Evolutionary conservation across 2,113 vertebrate species (phyloP).

Genomic region (Corythaixoides concolor): DNA sequence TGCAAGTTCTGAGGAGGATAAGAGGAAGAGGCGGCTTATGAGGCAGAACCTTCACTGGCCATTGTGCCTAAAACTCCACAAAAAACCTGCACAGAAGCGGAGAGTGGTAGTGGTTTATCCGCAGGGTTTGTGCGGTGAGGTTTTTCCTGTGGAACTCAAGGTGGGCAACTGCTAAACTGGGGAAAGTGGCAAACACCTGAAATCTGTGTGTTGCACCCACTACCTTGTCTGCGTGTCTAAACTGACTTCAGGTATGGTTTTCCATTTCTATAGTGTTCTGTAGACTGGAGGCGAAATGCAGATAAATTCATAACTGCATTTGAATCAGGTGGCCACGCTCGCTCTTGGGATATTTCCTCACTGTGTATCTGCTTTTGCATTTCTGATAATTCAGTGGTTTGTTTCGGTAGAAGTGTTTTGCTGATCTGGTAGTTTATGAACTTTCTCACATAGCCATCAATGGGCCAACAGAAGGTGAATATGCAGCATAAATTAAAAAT

Average conservation of each 20-base stretch:
- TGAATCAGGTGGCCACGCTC: background rate
- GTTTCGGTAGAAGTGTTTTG: background rate
- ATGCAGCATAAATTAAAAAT: background rate
- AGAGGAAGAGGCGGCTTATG: background rate
- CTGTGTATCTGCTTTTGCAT: background rate
- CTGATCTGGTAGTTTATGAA: background rate
- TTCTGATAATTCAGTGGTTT: background rate
- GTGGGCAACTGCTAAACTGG: background rate
- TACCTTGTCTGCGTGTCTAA: fast-evolving
- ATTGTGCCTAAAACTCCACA: background rate
- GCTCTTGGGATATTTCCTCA: background rate
- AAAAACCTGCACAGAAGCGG: fast-evolving
- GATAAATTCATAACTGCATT: background rate
- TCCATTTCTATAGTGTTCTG: background rate
- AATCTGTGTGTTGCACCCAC: background rate
- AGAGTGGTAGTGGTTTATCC: background rate
- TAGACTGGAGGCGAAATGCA: background rate
- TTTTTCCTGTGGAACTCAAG: background rate
- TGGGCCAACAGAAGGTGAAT: background rate
- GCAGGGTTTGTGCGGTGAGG: background rate
- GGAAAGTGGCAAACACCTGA: background rate
- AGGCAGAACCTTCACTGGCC: background rate
- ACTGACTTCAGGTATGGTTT: background rate
- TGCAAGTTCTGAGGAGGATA: background rate
- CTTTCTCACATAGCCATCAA: background rate